Base-by-base conservation (phyloP, 1,140 invertebrate species). In the Solenopsis fugax region DNA sequence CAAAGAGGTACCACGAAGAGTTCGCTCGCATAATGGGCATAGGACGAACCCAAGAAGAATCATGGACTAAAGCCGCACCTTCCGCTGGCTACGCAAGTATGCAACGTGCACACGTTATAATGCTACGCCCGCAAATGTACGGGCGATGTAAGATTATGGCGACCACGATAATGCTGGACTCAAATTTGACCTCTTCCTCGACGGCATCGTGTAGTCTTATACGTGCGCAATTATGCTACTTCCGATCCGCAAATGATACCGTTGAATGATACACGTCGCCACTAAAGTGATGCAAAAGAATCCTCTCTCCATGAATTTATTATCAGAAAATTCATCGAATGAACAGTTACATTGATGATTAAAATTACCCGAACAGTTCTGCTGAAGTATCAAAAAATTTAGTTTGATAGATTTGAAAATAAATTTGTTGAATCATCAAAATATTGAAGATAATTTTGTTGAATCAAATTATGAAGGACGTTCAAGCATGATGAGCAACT, bases 21-120 rank as follows among this genome's bases (percentile, higher is more conserved):
- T 91, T 91, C 34, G 87, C 90, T 92, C 89, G 92, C 88, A 92
- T 93, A 93, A 93, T 93, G 90, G 92, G 90, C 89, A 92, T 90
- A 91, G 92, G 93, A 92, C 92, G 91, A 92, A 93, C 89, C 91
- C 92, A 88, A 93, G 93, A 90, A 87, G 88, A 90, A 94, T 94
- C 94, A 92, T 91, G 93, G 92, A 93, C 92, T 34, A 91, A 93
- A 93, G 93, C 93, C 93, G 93, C 93, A 94, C 93, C 94, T 94
- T 94, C 91, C 84, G 88, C 91, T 34, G 76, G 87, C 81, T 78
- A 86, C 82, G 85, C 73, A 81, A 81, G 82, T 72, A 86, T 85
- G 84, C 86, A 78, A 87, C 81, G 64, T 65, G 77, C 87, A 69
- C 86, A 85, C 80, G 67, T 85, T 93, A 90, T 90, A 90, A 92